Evolutionary conservation across 2,797 vertebrate genomes (phyloP), one percentile per base, ranked within the genome.

Genomic region (Orestias chungarensis): DNA sequence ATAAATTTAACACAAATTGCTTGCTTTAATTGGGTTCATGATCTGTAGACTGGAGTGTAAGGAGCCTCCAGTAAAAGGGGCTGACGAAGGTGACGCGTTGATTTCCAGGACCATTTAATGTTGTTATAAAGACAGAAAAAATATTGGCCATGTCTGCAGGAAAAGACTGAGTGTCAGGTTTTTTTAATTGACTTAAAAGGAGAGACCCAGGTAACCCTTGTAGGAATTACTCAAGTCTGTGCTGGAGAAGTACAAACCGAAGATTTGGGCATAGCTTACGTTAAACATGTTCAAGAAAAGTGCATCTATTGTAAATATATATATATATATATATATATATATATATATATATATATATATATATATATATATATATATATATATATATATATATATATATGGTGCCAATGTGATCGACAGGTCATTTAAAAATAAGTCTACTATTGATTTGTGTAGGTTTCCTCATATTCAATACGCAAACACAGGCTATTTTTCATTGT

Each of bases 21-120:
- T 82, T 71, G 78, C 82, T 93, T 93, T 94, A 93, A 94, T 93
- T 94, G 93, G 91, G 93, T 93, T 93, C 93, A 44, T 86, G 93
- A 93, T 92, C 93, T 90, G 86, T 84, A 87, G 92, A 90, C 88
- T 83, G 61, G 78, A 79, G 90, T 83, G 90, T 92, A 87, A 79
- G 75, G 72, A 85, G 89, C 83, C 79, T 82, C 89, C 87, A 90
- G 91, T 92, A 89, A 93, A 92, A 89, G 43, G 80, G 66, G 46
- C 85, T 91, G 89, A 92, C 89, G 85, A 92, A 93, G 89, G 90
- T 84, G 82, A 89, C 83, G 47, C 75, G 65, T 76, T 64, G 80
- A 84, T 89, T 89, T 85, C 85, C 75, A 81, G 84, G 81, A 65
- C 86, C 55, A 49, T 87, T 88, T 91, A 88, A 82, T 86, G 82